Evolutionary conservation across 2,888 invertebrate species (phyloP).

Genomic region (Electrophaes corylata): DNA sequence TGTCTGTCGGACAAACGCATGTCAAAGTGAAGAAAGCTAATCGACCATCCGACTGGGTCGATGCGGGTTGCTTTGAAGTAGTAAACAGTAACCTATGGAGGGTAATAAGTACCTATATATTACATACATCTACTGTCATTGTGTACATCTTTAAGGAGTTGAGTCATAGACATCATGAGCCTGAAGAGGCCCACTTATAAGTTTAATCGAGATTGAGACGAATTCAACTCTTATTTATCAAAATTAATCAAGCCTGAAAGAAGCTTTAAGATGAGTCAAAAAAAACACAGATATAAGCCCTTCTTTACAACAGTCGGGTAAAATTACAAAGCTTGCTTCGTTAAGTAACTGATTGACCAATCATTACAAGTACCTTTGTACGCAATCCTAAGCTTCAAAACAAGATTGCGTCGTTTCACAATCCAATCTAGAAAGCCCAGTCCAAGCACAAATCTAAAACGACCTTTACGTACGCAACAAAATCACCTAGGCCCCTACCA

Average conservation of each 20-base stretch:
- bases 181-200: too few relatives aligned
- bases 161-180: too few relatives aligned
- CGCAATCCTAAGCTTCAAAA: not conserved
- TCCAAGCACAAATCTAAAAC: slow-evolving; percentile 1
- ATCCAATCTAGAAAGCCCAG: slow-evolving; percentile 9
- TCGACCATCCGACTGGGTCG: slow-evolving; percentile 29
- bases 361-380: not conserved
- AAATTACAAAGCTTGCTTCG: not conserved
- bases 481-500: not conserved
- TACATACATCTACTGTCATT: too few relatives aligned
- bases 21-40: slow-evolving; percentile 35
- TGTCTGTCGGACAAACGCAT: slow-evolving; percentile 26
- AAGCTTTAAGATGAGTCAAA: too few relatives aligned
- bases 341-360: slow-evolving; percentile 2
- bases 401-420: slow-evolving; percentile 6
- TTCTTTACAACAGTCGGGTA: not conserved
- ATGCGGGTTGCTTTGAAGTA: slow-evolving; percentile 26
- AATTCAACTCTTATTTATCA: too few relatives aligned
- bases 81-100: slow-evolving; percentile 9
- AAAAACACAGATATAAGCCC: too few relatives aligned
- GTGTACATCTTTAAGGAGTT: too few relatives aligned
- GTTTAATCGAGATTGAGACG: too few relatives aligned
- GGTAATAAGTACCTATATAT: too few relatives aligned
- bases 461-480: slow-evolving; percentile 9
- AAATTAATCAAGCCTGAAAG: too few relatives aligned